phyloP scores from a whole-genome alignment of 2,113 vertebrate genomes.

The Rhabdornis inornatus region DNA sequence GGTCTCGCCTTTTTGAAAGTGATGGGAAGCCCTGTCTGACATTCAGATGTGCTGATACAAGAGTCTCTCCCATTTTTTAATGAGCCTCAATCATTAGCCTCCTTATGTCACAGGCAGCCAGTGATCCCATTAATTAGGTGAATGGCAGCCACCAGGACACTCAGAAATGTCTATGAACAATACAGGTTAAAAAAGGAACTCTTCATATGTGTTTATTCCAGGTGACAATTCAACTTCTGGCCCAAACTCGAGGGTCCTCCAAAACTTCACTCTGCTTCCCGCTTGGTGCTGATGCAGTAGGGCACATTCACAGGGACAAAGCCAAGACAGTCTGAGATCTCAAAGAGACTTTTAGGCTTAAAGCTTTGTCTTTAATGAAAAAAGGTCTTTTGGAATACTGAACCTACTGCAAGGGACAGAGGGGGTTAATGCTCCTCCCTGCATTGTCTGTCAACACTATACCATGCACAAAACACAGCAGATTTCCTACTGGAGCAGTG shows the following conservation, averaged over 20 bases:
- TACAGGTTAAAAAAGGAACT: background rate
- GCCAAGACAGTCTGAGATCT: background rate
- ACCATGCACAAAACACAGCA: background rate
- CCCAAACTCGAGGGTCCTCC: background rate
- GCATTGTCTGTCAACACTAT: background rate
- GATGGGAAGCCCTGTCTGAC: background rate
- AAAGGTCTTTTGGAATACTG: background rate
- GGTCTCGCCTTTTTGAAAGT: background rate
- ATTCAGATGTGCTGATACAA: background rate
- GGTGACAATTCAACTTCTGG: background rate
- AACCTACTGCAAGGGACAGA: background rate
- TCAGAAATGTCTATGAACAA: background rate
- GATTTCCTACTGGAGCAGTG: background rate
- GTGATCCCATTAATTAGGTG: background rate
- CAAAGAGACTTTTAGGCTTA: background rate
- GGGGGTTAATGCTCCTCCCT: constrained; percentile 28
- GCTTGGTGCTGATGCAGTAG: background rate
- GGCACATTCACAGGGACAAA: background rate
- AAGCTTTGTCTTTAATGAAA: background rate
- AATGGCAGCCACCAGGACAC: background rate
- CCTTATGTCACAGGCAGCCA: background rate
- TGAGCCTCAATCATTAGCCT: background rate
- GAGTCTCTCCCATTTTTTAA: background rate
- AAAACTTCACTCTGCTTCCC: background rate
- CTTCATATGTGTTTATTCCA: background rate